Evolutionary conservation across 2,797 vertebrate species (phyloP), one percentile per base, ranked within the genome.

Genomic region (Hydrocynus forskahlii): DNA sequence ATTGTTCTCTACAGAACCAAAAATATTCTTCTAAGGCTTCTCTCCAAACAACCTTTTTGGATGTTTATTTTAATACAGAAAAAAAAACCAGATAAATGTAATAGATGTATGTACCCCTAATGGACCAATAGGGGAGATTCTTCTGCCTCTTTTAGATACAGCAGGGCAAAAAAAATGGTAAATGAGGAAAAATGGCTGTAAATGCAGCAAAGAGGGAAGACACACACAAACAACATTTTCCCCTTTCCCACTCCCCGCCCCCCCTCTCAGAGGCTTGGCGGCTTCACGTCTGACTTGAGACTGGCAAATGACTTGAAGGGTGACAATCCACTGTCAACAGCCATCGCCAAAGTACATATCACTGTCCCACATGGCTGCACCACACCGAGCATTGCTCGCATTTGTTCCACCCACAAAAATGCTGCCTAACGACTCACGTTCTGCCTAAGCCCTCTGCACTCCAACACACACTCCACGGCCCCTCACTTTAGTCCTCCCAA

Each of bases 281-380:
- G 80, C 80, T 85, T 84, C 75, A 84, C 82, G 83, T 87, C 77
- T 87, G 84, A 82, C 78, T 84, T 83, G 67, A 84, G 75, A 71
- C 91, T 92, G 89, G 91, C 86, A 93, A 94, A 94, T 92, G 91
- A 93, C 92, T 93, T 92, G 91, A 90, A 90, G 89, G 88, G 89
- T 93, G 92, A 92, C 93, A 93, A 93, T 94, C 92, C 91, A 94
- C 86, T 93, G 94, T 94, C 92, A 93, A 92, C 91, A 88, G 78
- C 87, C 88, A 76, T 88, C 86, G 88, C 90, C 91, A 91, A 90
- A 92, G 90, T 92, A 90, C 91, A 93, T 92, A 92, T 91, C 90
- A 23, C 89, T 92, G 92, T 91, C 91, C 92, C 91, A 83, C 92
- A 91, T 93, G 92, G 87, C 92, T 84, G 87, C 93, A 88, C 92